Conservation (phyloP, 2,797 vertebrate genomes). For the Leptodactylus fallax region DNA sequence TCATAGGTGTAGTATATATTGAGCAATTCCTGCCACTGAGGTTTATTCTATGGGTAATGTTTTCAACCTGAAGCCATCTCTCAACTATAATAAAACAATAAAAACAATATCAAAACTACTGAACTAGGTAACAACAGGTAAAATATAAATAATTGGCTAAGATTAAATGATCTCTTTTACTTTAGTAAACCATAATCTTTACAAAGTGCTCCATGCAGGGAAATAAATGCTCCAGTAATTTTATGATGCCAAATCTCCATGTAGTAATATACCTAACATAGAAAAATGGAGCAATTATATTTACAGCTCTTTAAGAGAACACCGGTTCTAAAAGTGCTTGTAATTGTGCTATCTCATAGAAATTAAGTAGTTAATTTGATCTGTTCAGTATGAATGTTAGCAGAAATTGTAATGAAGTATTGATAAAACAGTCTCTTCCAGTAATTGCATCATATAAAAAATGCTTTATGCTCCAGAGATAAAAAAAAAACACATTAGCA, state of each 20-base stretch:
- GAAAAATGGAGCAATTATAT: constrained; percentile 47
- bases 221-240: constrained; percentile 42
- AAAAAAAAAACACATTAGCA: constrained; percentile 38
- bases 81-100: constrained; percentile 7
- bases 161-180: constrained; percentile 9
- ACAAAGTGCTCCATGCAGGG: background rate
- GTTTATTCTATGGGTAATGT: background rate
- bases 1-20: background rate
- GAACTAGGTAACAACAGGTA: constrained; percentile 12
- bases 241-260: constrained; percentile 41
- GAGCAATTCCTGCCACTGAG: background rate
- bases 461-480: constrained; percentile 32
- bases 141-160: constrained; percentile 21
- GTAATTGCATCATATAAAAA: constrained; percentile 50
- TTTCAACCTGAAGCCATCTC: background rate
- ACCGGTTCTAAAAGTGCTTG: constrained; percentile 24
- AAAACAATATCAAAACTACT: constrained; percentile 28
- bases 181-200: constrained; percentile 22
- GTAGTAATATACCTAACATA: constrained; percentile 37
- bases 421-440: constrained; percentile 30
- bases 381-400: constrained; percentile 35
- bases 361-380: constrained; percentile 45
- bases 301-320: constrained; percentile 47
- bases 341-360: constrained; percentile 42
- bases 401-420: constrained; percentile 47